Evolutionary conservation across 2,888 invertebrate genomes (phyloP), one percentile per base, ranked within the genome.

Genomic region (Phytoseiulus persimilis): DNA sequence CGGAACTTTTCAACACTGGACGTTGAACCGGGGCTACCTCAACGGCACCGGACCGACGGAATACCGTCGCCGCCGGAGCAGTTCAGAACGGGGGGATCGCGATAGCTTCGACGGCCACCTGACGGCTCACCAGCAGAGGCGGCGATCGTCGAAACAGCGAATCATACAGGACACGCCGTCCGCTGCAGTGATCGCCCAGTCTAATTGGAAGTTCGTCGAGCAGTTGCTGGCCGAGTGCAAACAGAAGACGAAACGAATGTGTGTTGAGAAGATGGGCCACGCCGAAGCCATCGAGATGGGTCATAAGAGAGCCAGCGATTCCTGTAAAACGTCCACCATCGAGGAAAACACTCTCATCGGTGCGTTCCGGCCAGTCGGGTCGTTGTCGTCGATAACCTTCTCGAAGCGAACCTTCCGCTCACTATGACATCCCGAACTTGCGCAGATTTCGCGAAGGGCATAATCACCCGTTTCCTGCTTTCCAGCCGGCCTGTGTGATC

Each of bases 141-240:
- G 87, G 87, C 87, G 87, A 2, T 87, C 87, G 33, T 87, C 87
- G n/a, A 87, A 87, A 14, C 87, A 87, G 87, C 18, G 87, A 45
- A 87, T 87, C 11, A 45, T 32, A 0, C 87, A 87, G 31, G 87
- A 87, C 28, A 87, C 32, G 39, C 23, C 87, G 87, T 93, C 93
- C 91, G 96, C 97, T 0, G 96, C 97, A 0, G 95, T 96, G 83
- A 96, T 98, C 92, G 97, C 97, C 28, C 97, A 98, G 93, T 97
- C 98, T 83, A 98, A 99, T 93, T 97, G 98, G 95, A 96, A 97
- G 33, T 99, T 99, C 94, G 98, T 99, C 89, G 98, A 99, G 92
- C 97, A 98, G 92, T 94, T 99, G 91, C 94, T 99, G 89, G 98
- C 98, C 95, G 99, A 94, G 92, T 93, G 93, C 89, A 94, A 90